A percentile compares a stretch with the other conserved stretches of the same genome.
Evolutionary conservation across 2,797 vertebrate genomes (phyloP).

Genomic region (Remorina albescens): DNA sequence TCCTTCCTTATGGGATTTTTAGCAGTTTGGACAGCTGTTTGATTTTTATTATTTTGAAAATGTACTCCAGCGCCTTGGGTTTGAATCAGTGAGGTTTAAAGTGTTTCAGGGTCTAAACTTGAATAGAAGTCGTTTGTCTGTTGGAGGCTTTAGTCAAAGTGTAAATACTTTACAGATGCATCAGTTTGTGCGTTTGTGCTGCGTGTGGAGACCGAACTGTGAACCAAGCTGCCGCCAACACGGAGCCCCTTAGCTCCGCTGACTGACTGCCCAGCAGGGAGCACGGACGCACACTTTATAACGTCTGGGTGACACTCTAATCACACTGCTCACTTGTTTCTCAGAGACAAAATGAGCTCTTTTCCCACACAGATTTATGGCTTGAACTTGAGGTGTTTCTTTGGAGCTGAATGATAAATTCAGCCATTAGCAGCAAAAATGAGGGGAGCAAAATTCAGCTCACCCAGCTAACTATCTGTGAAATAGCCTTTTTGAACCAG

Average conservation of each 20-base stretch:
- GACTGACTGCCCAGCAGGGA: constrained; percentile 29
- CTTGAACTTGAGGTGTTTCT: constrained; percentile 8
- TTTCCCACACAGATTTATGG: constrained; percentile 19
- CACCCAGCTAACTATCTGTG: constrained; percentile 38
- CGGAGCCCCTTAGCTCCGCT: neutral
- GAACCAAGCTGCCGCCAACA: neutral
- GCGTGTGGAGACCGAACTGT: neutral
- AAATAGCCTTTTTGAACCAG: constrained; percentile 27
- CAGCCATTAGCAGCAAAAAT: constrained; percentile 22
- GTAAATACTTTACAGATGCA: constrained; percentile 1
- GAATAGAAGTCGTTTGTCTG: too few species aligned
- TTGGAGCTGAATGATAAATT: constrained; percentile 24
- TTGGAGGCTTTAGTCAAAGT: neutral
- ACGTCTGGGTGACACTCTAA: constrained; percentile 27
- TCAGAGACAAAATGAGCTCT: constrained; percentile 19
- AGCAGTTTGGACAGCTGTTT: neutral
- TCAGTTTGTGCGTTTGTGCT: neutral
- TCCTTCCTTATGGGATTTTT: too few species aligned
- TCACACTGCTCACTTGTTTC: constrained; percentile 40
- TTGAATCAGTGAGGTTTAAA: too few species aligned
- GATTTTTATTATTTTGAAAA: too few species aligned
- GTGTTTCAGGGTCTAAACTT: too few species aligned
- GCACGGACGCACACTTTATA: constrained; percentile 30
- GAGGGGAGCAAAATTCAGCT: constrained; percentile 6
- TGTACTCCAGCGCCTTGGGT: too few species aligned